Evolutionary conservation across 2,888 invertebrate genomes (phyloP).

Genomic region (Notodonta ziczac): DNA sequence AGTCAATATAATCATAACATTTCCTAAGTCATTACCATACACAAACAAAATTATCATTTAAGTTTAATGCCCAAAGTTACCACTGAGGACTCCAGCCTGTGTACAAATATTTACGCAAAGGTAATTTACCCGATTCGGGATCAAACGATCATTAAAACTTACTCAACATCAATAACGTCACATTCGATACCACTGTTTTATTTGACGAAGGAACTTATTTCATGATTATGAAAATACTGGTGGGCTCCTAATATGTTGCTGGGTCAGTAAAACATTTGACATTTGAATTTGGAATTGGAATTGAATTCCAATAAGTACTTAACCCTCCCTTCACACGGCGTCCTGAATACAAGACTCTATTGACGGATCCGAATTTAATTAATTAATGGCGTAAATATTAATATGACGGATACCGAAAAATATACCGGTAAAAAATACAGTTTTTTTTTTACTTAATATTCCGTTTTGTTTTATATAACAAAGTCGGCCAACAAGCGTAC

Average conservation of each 20-base stretch:
- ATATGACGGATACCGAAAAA: not conserved
- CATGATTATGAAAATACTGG: slow-evolving; percentile 29
- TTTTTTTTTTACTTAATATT: too few relatives aligned
- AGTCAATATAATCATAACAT: slow-evolving; percentile 1
- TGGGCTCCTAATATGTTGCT: slow-evolving; percentile 31
- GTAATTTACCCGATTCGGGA: slow-evolving; percentile 31
- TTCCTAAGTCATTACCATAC: slow-evolving; percentile 8
- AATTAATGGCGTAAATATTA: too few relatives aligned
- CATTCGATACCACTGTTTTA: slow-evolving; percentile 49
- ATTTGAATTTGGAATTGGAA: too few relatives aligned
- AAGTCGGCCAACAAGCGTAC: too few relatives aligned
- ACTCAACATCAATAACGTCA: slow-evolving; percentile 50
- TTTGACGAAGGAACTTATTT: slow-evolving; percentile 43
- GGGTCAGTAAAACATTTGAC: not conserved
- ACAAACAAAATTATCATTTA: slow-evolving; percentile 13
- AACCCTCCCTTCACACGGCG: too few relatives aligned
- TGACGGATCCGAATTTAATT: too few relatives aligned
- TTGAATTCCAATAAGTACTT: too few relatives aligned
- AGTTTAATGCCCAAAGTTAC: slow-evolving; percentile 11
- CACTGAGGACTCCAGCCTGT: slow-evolving; percentile 17
- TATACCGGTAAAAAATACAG: not conserved
- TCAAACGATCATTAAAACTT: slow-evolving; percentile 69
- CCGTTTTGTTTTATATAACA: too few relatives aligned
- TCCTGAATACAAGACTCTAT: too few relatives aligned
- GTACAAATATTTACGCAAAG: slow-evolving; percentile 35